These are phyloP conservation scores for Gasteruption jaculator DNA, from an alignment of 2,888 invertebrate genomes.

Conservation along the genomic window DNA sequence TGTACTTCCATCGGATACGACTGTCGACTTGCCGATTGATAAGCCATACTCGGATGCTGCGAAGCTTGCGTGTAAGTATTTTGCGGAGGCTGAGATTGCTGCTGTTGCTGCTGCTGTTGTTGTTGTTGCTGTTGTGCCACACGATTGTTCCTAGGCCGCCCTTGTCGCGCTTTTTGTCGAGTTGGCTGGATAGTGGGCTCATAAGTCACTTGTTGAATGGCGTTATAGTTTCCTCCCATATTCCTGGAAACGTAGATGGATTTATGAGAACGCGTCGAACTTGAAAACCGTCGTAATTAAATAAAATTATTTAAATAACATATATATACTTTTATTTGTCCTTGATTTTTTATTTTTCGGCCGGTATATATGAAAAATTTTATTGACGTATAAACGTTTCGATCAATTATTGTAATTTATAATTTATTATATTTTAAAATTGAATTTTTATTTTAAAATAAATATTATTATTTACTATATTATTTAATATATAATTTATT, in stretches of 20 bases:
- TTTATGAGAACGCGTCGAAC: too few relatives aligned
- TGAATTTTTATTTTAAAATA: too few relatives aligned
- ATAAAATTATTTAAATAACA: too few relatives aligned
- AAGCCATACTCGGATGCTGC: slow-evolving; percentile 34
- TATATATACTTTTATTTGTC: too few relatives aligned
- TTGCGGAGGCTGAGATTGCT: slow-evolving; percentile 27
- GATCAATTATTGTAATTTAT: too few relatives aligned
- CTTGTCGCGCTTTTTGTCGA: slow-evolving; percentile 34
- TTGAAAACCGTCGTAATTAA: too few relatives aligned
- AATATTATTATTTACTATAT: too few relatives aligned
- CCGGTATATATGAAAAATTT: background rate
- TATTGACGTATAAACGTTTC: background rate
- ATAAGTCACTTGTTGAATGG: slow-evolving; percentile 31
- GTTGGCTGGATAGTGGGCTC: slow-evolving; percentile 24
- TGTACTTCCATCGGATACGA: slow-evolving; percentile 42
- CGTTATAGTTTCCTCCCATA: slow-evolving; percentile 30
- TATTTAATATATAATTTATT: too few relatives aligned
- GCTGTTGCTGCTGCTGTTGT: slow-evolving; percentile 33
- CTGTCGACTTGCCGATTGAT: slow-evolving; percentile 27
- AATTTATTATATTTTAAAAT: too few relatives aligned
- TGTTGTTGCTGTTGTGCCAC: slow-evolving; percentile 46
- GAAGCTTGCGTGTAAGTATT: slow-evolving; percentile 34
- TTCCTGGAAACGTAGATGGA: too few relatives aligned
- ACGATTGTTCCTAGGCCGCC: slow-evolving; percentile 30
- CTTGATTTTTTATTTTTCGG: too few relatives aligned